Evolutionary conservation across 2,888 invertebrate species (phyloP).

Genomic region (Macropis europaea): DNA sequence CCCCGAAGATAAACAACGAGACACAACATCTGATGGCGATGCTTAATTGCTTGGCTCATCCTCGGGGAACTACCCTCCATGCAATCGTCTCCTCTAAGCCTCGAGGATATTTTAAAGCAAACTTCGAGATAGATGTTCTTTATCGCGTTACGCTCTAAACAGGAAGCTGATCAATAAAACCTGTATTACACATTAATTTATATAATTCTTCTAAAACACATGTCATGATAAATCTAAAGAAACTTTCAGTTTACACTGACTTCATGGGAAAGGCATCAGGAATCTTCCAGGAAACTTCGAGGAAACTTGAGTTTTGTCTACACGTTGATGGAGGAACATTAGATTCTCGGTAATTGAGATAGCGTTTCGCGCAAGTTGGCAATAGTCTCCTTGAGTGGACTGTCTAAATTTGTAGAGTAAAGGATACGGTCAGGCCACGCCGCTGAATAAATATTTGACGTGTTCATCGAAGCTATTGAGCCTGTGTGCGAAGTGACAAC

Average conservation of each 20-base stretch:
- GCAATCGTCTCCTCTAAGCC: slow-evolving; percentile 44
- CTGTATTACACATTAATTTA: no score
- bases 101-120: slow-evolving; percentile 71
- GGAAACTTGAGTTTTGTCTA: not conserved
- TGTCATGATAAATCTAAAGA: not conserved
- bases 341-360: slow-evolving; percentile 37
- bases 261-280: not conserved
- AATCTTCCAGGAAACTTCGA: not conserved
- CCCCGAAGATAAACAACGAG: slow-evolving; percentile 75
- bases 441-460: slow-evolving; percentile 51
- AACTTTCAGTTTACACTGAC: not conserved
- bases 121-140: slow-evolving; percentile 63
- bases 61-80: slow-evolving; percentile 45
- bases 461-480: slow-evolving; percentile 38
- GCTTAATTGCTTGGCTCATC: slow-evolving; percentile 72
- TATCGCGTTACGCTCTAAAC: slow-evolving; percentile 69
- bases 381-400: slow-evolving; percentile 41
- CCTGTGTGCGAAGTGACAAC: slow-evolving; percentile 16
- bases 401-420: slow-evolving; percentile 45
- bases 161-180: no score
- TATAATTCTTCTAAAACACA: no score
- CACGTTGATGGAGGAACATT: slow-evolving; percentile 6
- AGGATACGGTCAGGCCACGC: slow-evolving; percentile 37
- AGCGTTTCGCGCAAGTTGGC: slow-evolving; percentile 12
- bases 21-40: slow-evolving; percentile 75